Conservation (phyloP, 2,113 vertebrate species). For the Coreoperca whiteheadi region DNA sequence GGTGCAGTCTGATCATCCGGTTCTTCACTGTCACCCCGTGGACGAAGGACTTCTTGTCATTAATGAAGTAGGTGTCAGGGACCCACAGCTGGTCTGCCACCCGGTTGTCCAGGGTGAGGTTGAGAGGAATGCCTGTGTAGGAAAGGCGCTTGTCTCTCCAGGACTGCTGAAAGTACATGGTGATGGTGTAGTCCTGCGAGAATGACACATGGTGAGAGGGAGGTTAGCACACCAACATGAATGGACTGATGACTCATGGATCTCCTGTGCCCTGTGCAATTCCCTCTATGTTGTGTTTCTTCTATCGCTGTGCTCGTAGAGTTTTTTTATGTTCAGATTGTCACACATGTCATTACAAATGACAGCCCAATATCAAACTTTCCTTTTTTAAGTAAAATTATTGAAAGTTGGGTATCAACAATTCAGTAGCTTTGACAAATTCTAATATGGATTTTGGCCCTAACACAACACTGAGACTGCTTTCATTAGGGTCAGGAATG, state of each 20-base stretch:
- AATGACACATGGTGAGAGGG: slow-evolving; percentile 6
- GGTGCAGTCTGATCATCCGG: slow-evolving; percentile 94
- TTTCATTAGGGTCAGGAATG: background rate
- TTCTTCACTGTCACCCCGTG: slow-evolving; percentile 96
- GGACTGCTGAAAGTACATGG: slow-evolving; percentile 97
- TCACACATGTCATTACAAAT: background rate
- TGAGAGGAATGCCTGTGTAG: slow-evolving; percentile 94
- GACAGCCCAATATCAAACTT: background rate
- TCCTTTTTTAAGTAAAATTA: background rate
- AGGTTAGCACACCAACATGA: slow-evolving; percentile 8
- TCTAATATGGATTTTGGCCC: background rate
- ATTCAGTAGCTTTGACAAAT: background rate
- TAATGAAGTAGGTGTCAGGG: slow-evolving; percentile 94
- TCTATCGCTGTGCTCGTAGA: background rate
- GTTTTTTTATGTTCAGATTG: background rate
- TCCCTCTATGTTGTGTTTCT: background rate
- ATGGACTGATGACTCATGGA: background rate
- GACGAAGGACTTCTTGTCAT: slow-evolving; percentile 96
- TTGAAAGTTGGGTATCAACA: background rate
- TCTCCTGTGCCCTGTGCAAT: background rate
- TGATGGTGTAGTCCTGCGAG: slow-evolving; percentile 93
- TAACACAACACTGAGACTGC: background rate
- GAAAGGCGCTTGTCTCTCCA: slow-evolving; percentile 96
- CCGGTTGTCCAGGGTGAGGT: slow-evolving; percentile 94
- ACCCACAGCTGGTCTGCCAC: slow-evolving; percentile 95